Evolutionary conservation across 2,113 vertebrate species (phyloP), one percentile per base, ranked within the genome.

Genomic region (Elgaria multicarinata): DNA sequence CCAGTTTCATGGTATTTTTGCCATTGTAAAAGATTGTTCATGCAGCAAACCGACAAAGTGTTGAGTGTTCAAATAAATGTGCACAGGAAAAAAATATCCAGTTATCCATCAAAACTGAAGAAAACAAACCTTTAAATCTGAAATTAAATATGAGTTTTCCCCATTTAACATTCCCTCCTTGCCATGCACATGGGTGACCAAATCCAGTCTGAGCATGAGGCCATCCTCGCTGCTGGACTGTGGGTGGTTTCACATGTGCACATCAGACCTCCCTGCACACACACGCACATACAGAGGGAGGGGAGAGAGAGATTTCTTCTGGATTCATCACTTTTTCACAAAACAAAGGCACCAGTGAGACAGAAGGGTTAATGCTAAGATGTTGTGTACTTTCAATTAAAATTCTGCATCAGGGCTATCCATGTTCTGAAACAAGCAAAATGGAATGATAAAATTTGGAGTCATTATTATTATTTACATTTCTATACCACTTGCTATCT

Each of bases 1-100:
- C 90, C 81, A 92, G 86, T 92, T 95, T 94, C 93, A 93, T 93
- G 91, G 93, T 88, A 93, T 88, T 83, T 90, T 94, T 92, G 62
- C 93, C 93, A 90, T 94, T 94, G 92, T 93, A 94, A 92, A 93
- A 94, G 94, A 93, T 94, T 95, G 94, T 93, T 95, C 91, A 90
- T 89, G 93, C 85, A 0, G 26, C 92, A 91, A 86, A 80, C 85
- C 91, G 93, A 96, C 96, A 96, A 95, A 96, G 95, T n/a, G 0
- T 74, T 92, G 93, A 95, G 94, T 96, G 96, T 95, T 96, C 39
- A 0, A 80, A 20, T 0, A 0, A 94, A 90, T 58, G 92, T 92
- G 92, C 92, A 89, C 90, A 94, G 90, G 92, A 95, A 95, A 94
- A 90, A 90, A 91, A 84, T 90, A 39, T 20, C 58, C 84, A 71